Base-by-base conservation (phyloP, 2,113 vertebrate species). In the Cynocephalus volans region DNA sequence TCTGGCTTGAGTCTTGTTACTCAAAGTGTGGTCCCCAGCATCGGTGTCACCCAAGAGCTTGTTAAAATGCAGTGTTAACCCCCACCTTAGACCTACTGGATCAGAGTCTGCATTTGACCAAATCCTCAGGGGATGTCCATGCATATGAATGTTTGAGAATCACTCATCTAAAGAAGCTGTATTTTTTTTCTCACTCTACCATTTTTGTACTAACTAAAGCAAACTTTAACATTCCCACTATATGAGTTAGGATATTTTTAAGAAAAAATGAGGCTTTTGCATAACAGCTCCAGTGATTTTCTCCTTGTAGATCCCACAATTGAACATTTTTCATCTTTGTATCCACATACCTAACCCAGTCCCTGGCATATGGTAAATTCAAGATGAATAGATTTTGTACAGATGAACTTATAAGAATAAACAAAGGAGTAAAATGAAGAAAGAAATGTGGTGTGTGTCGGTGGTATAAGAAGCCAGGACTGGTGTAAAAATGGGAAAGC, bases 351-450 rank as follows among this genome's bases (percentile, higher is more conserved):
- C 54, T 84, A 67, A 80, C 23, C 58, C 60, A 81, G 28, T 26
- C 72, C 58, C 56, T 64, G 84, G 75, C 0, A 28, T 41, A 64
- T 36, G 2, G 7, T 48, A 36, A 88, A 54, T 58, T 81, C 58
- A 79, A 86, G 90, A 75, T 21, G 64, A 93, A 77, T 19, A 54
- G 31, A 8, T 60, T 69, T 10, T 73, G 60, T 92, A 77, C 8
- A 8, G n/a, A 13, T 85, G 3, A 33, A 88, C 72, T 76, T 89
- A 73, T 26, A 92, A 95, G 73, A 92, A 88, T 33, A 69, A 96
- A 92, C 65, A 60, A 96, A 86, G 83, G 89, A 83, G 52, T 67
- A 50, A 91, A 93, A 96, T 75, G 67, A 94, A 65, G 73, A 86
- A 12, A 64, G 50, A 72, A 80, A 80, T 15, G 19, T 70, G 45